A percentile compares a stretch with the other conserved stretches of the same genome.
Evolutionary conservation across 2,113 vertebrate genomes (phyloP).

Genomic region (Trogon melanurus): DNA sequence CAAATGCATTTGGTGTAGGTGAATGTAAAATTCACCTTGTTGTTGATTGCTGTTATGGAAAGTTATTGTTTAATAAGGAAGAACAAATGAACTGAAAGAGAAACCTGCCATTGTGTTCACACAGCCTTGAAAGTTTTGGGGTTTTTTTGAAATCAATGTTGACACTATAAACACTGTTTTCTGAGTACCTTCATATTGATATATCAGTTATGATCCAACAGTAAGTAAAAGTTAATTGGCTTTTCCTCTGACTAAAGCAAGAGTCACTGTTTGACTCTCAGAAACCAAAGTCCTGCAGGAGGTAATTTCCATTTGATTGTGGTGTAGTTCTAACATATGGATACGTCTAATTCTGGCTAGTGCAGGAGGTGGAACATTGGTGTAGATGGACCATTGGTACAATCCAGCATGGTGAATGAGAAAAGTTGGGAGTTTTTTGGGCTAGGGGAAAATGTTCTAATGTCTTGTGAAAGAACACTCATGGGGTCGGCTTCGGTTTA

Average conservation of each 20-base stretch:
- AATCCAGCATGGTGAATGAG: background rate
- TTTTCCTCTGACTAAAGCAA: background rate
- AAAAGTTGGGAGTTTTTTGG: background rate
- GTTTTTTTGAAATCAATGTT: background rate
- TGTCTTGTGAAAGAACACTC: background rate
- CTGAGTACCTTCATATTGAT: background rate
- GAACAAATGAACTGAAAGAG: background rate
- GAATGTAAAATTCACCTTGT: background rate
- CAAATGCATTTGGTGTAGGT: background rate
- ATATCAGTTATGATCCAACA: background rate
- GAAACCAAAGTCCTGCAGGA: background rate
- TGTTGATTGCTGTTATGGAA: background rate
- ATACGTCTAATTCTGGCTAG: background rate
- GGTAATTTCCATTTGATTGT: background rate
- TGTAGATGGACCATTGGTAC: background rate
- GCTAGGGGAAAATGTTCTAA: background rate
- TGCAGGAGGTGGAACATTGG: background rate
- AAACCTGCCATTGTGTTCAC: background rate
- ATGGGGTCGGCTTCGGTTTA: background rate
- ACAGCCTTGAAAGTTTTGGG: background rate
- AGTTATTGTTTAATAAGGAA: background rate
- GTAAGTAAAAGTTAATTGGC: background rate
- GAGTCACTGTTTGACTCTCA: background rate
- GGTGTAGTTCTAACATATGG: background rate
- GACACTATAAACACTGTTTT: background rate